These are phyloP conservation scores for Cantharis rufa DNA, from an alignment of 2,888 invertebrate genomes.

Conservation along the genomic window DNA sequence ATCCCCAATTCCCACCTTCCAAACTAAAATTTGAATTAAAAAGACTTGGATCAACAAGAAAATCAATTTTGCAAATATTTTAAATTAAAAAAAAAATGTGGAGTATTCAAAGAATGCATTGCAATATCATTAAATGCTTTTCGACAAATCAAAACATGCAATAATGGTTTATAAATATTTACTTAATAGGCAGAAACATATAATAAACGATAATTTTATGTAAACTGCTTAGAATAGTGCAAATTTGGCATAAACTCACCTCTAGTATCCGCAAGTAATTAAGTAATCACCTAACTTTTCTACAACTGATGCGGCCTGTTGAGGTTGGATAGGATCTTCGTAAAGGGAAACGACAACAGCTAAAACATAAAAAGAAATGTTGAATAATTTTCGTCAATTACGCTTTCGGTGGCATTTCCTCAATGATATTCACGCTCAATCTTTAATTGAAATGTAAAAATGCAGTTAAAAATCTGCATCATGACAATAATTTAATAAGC, in stretches of 20 bases:
- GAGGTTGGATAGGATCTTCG: slow-evolving; percentile 95
- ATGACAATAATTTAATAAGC: background rate
- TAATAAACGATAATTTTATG: background rate
- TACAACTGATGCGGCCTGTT: slow-evolving; percentile 94
- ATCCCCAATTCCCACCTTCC: background rate
- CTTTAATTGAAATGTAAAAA: background rate
- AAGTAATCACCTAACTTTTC: slow-evolving; percentile 97
- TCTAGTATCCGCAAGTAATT: slow-evolving; percentile 95
- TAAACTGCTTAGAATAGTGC: background rate
- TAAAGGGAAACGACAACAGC: slow-evolving; percentile 93
- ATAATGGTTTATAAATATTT: background rate
- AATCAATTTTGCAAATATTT: background rate
- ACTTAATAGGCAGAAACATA: background rate
- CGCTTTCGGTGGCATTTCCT: background rate
- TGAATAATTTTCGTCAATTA: background rate
- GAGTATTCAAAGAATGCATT: background rate
- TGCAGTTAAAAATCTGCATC: background rate
- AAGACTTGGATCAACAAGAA: background rate
- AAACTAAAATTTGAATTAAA: background rate
- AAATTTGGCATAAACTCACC: slow-evolving; percentile 53
- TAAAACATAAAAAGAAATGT: slow-evolving; percentile 59
- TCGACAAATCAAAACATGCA: background rate
- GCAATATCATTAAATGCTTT: background rate
- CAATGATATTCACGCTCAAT: background rate
- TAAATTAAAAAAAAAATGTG: no score